These are phyloP conservation scores for Augiades crinisus DNA, from an alignment of 2,888 invertebrate species.

Conservation along the genomic window DNA sequence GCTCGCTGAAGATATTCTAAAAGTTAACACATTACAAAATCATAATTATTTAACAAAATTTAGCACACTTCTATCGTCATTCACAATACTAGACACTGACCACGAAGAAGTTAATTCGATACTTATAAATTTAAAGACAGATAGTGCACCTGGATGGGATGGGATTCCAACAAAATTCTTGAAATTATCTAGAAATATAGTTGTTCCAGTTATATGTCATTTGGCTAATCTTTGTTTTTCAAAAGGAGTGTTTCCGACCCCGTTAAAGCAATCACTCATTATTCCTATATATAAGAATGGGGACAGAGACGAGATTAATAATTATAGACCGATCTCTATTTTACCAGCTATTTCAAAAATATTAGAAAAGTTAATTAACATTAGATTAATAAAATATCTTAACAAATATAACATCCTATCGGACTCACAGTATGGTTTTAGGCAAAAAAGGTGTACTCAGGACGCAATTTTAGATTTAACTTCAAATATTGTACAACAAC, in stretches of 20 bases:
- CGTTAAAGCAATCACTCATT: neutral
- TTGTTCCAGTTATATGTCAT: neutral
- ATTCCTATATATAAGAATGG: neutral
- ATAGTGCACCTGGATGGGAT: neutral
- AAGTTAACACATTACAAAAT: too few relatives aligned
- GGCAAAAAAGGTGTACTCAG: too few relatives aligned
- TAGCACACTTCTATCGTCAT: neutral
- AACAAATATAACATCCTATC: too few relatives aligned
- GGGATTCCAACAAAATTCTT: neutral
- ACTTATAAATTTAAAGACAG: neutral
- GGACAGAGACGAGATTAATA: neutral
- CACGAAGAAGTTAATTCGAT: neutral
- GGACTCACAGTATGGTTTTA: too few relatives aligned
- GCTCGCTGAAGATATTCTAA: neutral
- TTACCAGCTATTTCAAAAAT: too few relatives aligned
- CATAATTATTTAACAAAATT: neutral
- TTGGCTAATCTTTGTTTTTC: neutral
- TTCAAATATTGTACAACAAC: too few relatives aligned
- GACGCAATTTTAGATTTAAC: too few relatives aligned
- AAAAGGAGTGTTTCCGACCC: neutral
- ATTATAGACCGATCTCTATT: neutral
- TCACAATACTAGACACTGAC: neutral
- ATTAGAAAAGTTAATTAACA: too few relatives aligned
- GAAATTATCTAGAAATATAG: neutral
- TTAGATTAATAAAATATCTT: too few relatives aligned